Evolutionary conservation across 2,797 vertebrate species (phyloP), one percentile per base, ranked within the genome.

Genomic region (Spheniscus humboldti): DNA sequence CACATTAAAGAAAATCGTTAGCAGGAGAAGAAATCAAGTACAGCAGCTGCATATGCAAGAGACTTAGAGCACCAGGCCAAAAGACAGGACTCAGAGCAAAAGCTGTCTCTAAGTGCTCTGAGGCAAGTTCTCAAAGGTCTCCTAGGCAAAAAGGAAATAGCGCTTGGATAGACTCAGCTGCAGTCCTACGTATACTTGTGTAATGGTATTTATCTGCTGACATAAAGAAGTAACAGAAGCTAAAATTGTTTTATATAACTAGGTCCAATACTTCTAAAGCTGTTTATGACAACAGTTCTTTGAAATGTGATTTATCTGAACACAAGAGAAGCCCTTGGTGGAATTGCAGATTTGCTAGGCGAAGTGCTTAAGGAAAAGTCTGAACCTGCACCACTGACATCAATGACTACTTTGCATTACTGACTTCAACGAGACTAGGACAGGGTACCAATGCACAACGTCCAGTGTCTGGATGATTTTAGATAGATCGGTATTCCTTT

Each of bases 1-100:
- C 98, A 98, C 97, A 97, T 98, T 98, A 97, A 98, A 98, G 98
- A 98, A 98, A 98, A 98, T 97, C 94, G 96, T 98, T 97, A 98
- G 98, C 98, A 98, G 97, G 96, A 98, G 98, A 98, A 97, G 98
- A 98, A 98, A 98, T 98, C 97, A 97, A 97, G 97, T 97, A 98
- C 96, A 98, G 98, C 88, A 98, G 95, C 94, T 93, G 97, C 96
- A 95, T 97, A 97, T 43, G 97, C 97, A 96, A 97, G 95, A 96
- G 94, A 85, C 79, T 97, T 23, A 80, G 96, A 96, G 97, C 92
- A 89, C 73, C 90, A 86, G 67, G 96, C 89, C 95, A 94, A 93
- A 80, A 96, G 96, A 97, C 92, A 97, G 88, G 80, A 85, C 96
- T 97, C 60, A 81, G 94, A 94, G 94, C 96, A 96, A 90, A 91